Base-by-base conservation (phyloP, 53 echinoderm and acorn worm species). In the Luidia sarsii region DNA sequence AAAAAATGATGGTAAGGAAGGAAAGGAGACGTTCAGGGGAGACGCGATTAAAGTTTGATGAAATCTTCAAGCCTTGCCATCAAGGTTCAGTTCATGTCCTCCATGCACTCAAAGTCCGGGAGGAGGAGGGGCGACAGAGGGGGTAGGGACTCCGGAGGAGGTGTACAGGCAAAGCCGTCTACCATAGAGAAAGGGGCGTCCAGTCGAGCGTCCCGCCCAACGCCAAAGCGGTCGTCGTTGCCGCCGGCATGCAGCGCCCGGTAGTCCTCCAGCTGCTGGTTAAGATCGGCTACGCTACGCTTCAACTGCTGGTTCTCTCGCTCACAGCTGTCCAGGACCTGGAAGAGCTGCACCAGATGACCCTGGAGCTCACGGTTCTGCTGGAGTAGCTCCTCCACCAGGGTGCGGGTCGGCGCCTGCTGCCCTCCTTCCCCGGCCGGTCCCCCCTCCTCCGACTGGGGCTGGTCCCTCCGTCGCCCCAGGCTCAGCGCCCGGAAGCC, bases 261-360 rank as follows among this genome's bases (percentile, higher is more conserved):
- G 64, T 37, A 64, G 2, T 79, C 80, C 46, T 90, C 90, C 54
- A 90, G 50, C 29, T 90, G 55, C 50, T 33, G 81, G 19, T 54
- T 36, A 16, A 86, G 66, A 9, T 55, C 79, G n/a, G 57, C 14
- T 19, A 91, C 24, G 38, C 28, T 88, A 7, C 50, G 71, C 37
- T 88, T 85, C 30, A 94, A 61, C 27, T 57, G 28, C 6, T 65
- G 61, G 62, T 94, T 94, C 80, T 94, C 94, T 10, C 70, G 54
- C 13, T 88, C 89, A 48, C 91, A 94, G 48, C 88, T 83, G 32
- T 91, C 88, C 80, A 88, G 57, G 43, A 82, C 77, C 35, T 83
- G 49, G 63, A 87, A 80, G 14, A 93, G 70, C 33, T 87, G 68
- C 27, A 80, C 31, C 18, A 93, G 63, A 55, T 93, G 93, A 28